A percentile compares a stretch with the other conserved stretches of the same genome.
Evolutionary conservation across 2,113 vertebrate species (phyloP).

Genomic region (Leucopsar rothschildi): DNA sequence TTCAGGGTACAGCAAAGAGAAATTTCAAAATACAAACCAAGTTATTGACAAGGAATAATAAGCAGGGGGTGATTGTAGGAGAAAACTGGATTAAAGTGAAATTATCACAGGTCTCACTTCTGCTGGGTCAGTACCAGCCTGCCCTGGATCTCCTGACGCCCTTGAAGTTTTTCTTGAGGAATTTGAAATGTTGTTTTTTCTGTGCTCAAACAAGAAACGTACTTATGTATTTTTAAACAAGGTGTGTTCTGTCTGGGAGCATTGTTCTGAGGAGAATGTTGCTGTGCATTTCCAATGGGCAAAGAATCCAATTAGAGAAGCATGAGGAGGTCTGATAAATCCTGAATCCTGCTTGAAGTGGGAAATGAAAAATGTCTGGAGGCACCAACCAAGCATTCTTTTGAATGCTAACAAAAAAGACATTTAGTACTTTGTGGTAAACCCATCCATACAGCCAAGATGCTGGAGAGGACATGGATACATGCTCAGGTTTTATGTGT

Average conservation of each 20-base stretch:
- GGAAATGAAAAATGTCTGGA: neutral
- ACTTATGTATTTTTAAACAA: conserved; percentile 52
- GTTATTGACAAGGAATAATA: neutral
- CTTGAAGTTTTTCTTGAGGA: conserved; percentile 10
- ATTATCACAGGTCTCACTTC: neutral
- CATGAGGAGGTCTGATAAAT: neutral
- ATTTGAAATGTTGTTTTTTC: neutral
- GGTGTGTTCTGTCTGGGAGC: neutral
- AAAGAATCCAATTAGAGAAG: neutral
- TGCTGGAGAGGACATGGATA: neutral
- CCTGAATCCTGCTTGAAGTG: neutral
- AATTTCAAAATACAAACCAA: neutral
- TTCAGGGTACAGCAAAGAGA: neutral
- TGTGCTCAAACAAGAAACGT: neutral
- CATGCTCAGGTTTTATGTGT: neutral
- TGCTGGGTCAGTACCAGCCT: neutral
- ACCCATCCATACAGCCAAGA: neutral
- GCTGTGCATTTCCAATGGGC: conserved; percentile 11
- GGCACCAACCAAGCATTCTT: neutral
- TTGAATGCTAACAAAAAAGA: neutral
- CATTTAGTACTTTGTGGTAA: neutral
- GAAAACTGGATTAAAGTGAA: neutral
- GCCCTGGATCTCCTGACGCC: neutral
- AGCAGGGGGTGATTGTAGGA: neutral
- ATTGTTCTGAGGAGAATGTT: conserved; percentile 5